phyloP scores from a whole-genome alignment of 2,113 vertebrate species.

The Chloroceryle aenea region DNA sequence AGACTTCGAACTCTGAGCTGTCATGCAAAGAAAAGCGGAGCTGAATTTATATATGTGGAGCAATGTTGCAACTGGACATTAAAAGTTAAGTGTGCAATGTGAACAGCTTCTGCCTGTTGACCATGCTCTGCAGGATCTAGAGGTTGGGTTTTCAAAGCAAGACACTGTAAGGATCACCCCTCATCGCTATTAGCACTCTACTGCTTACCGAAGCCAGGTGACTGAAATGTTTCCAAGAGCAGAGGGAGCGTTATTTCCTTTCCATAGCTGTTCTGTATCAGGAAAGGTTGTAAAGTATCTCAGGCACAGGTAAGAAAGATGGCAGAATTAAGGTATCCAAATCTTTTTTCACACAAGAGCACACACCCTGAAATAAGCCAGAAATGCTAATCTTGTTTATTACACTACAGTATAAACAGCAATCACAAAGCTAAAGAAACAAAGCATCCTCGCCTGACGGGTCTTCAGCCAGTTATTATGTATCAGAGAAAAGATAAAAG shows the following conservation, averaged over 20 bases:
- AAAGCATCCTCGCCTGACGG: background rate
- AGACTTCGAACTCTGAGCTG: background rate
- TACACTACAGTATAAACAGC: background rate
- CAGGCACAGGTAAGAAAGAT: constrained; percentile 5
- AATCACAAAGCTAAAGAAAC: constrained; percentile 21
- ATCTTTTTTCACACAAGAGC: background rate
- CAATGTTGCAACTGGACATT: background rate
- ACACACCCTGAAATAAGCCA: background rate
- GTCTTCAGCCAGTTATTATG: background rate
- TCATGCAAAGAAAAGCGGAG: background rate
- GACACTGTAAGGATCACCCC: accelerated
- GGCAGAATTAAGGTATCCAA: background rate
- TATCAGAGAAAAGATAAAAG: background rate
- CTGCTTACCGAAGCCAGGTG: background rate
- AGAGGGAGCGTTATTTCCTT: background rate
- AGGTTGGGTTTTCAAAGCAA: background rate
- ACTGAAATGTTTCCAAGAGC: background rate
- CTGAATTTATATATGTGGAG: background rate
- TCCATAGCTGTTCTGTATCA: background rate
- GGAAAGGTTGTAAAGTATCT: background rate
- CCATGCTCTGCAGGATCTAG: background rate
- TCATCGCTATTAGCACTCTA: background rate
- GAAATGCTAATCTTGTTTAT: background rate
- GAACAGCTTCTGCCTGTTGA: background rate
- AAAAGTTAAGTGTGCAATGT: background rate